Percentiles rank a stretch among this genome's conserved stretches.
phyloP scores from a whole-genome alignment of 2,888 invertebrate genomes.

The Stictocephala bisonia region DNA sequence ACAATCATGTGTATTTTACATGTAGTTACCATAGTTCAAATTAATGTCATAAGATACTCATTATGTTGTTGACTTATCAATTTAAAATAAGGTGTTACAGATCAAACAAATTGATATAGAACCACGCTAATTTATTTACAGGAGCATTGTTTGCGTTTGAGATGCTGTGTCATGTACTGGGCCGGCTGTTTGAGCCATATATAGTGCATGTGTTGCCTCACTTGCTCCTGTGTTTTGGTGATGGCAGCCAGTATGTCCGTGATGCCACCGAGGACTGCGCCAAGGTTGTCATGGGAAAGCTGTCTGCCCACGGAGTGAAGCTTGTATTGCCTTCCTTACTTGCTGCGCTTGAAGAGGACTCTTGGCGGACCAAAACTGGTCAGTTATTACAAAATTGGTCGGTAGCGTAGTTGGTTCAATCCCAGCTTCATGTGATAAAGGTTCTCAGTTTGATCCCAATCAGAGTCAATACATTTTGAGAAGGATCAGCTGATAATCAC shows the following conservation, averaged over 20 bases:
- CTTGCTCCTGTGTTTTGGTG: constrained; percentile 96
- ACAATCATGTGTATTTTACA: too few relatives aligned
- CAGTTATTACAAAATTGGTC: constrained; percentile 43
- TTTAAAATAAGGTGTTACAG: too few relatives aligned
- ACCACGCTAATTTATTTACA: too few relatives aligned
- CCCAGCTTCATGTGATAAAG: too few relatives aligned
- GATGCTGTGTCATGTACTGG: constrained; percentile 94
- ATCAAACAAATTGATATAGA: too few relatives aligned
- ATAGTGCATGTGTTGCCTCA: constrained; percentile 97
- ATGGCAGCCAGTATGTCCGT: constrained; percentile 94
- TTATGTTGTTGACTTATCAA: too few relatives aligned
- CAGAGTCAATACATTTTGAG: too few relatives aligned
- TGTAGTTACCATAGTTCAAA: too few relatives aligned
- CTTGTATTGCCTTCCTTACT: constrained; percentile 93
- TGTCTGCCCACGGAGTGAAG: constrained; percentile 98
- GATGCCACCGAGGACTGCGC: constrained; percentile 97
- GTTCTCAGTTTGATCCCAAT: too few relatives aligned
- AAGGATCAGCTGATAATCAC: too few relatives aligned
- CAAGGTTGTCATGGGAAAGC: constrained; percentile 88
- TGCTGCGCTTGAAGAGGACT: constrained; percentile 95
- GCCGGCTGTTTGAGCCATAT: constrained; percentile 98
- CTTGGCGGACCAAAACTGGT: constrained; percentile 98
- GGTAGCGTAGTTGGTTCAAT: too few relatives aligned
- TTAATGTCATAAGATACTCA: too few relatives aligned
- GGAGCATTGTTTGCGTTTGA: constrained; percentile 97